These are phyloP conservation scores for Megaleporinus macrocephalus DNA, from an alignment of 2,113 vertebrate genomes.

Conservation along the genomic window DNA sequence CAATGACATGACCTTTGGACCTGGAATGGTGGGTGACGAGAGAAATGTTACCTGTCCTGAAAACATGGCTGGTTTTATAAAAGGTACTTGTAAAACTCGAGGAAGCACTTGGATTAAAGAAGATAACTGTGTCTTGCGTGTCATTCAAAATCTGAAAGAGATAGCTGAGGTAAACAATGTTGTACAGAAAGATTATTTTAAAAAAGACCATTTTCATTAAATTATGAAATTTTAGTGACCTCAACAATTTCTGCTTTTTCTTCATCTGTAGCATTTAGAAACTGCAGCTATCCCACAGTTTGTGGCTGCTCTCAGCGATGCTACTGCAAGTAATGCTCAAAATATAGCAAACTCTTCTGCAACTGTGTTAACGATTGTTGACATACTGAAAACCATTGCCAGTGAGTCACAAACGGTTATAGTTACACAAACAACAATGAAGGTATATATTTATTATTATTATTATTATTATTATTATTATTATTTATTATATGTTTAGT, in stretches of 20 bases:
- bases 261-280: background rate
- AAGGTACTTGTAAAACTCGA: background rate
- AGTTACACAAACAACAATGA: background rate
- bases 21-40: background rate
- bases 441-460: slow-evolving; percentile 2
- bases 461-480: background rate
- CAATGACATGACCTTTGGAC: background rate
- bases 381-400: background rate
- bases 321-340: background rate
- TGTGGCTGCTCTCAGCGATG: background rate
- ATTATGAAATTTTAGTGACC: background rate
- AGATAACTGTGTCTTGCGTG: background rate
- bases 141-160: slow-evolving; percentile 12
- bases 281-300: background rate
- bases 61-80: slow-evolving; percentile 8
- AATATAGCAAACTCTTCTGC: background rate
- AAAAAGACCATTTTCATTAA: too few species aligned
- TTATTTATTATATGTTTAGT: background rate
- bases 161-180: background rate
- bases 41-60: background rate
- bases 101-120: background rate
- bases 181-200: background rate
- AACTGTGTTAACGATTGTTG: background rate
- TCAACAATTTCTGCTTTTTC: background rate
- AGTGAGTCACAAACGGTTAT: background rate